A percentile compares a stretch with the other conserved stretches of the same genome.
Conservation (phyloP, 2,113 vertebrate genomes). For the Melospiza melodia region DNA sequence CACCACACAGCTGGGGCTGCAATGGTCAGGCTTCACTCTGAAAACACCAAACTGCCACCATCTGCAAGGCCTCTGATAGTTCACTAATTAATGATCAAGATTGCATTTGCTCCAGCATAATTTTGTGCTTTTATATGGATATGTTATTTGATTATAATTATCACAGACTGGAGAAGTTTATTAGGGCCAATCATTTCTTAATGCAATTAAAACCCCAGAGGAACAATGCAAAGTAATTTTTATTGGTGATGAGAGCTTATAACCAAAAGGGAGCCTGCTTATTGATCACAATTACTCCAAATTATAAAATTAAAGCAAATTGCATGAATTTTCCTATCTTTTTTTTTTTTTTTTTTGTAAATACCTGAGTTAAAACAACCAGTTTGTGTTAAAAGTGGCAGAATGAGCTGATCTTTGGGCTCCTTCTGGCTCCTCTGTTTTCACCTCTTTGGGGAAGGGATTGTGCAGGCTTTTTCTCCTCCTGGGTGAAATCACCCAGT, state of each 20-base stretch:
- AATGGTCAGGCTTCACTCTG: not conserved
- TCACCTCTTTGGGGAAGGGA: not conserved
- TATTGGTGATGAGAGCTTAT: constrained; percentile 60
- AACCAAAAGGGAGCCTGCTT: constrained; percentile 58
- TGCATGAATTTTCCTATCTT: not conserved
- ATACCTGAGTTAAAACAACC: constrained; percentile 20
- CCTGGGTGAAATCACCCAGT: not conserved
- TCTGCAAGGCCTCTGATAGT: constrained; percentile 51
- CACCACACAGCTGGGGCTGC: not conserved
- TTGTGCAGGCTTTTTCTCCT: not conserved
- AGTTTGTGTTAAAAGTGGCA: not conserved
- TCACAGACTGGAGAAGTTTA: constrained; percentile 73
- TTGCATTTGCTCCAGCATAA: constrained; percentile 66
- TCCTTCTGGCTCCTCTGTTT: not conserved
- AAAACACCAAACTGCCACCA: constrained; percentile 18
- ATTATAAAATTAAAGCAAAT: constrained; percentile 65
- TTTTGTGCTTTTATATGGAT: constrained; percentile 70
- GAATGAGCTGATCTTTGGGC: not conserved
- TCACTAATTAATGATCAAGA: constrained; percentile 77
- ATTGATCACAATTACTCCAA: constrained; percentile 55
- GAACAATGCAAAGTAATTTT: constrained; percentile 70
- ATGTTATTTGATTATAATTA: constrained; percentile 78
- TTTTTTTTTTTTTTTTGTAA: not conserved
- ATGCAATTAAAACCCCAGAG: constrained; percentile 74
- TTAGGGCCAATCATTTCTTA: constrained; percentile 75